Base-by-base conservation (phyloP, 2,113 vertebrate genomes). In the Rhinoptilus africanus region DNA sequence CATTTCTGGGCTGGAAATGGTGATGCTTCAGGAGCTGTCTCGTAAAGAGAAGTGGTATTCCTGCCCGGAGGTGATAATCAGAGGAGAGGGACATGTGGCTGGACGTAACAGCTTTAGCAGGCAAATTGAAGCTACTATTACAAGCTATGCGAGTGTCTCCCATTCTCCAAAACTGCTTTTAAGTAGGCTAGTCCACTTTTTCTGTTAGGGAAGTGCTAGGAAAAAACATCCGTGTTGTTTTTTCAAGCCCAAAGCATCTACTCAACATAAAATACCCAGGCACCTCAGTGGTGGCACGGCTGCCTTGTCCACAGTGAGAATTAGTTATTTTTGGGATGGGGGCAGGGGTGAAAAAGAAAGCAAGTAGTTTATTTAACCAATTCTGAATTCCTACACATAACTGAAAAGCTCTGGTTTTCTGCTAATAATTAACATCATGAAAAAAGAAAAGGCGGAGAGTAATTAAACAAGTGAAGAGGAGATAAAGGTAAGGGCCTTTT, bases 1-100 rank as follows among this genome's bases (percentile, higher is more conserved):
- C 2, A 1, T 53, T 51, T 16, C 39, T 69, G 12, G 14, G 23
- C 62, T 80, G 59, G 14, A 35, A 32, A 12, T 22, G 9, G 37
- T 24, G 35, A 8, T 69, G 43, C 62, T 88, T 82, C 41, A 63
- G 92, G 77, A 66, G 51, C 45, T 1, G 2, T 74, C 17, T 47
- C 0, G 0, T 45, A 14, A 39, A 45, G 0, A 0, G 4, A 72
- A 66, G 47, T 0, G 0, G 9, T 69, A 34, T 56, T 64, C 3
- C 27, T 37, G 27, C 15, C 43, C 7, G 2, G 6, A 41, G 41
- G 4, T 0, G 2, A 6, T 39, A 2, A 14, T 82, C 21, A 39
- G 39, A 43, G 45, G 51, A 62, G 14, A 64, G 23, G 9, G n/a
- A 12, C 0, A 0, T 4, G 21, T 39, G 64, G 16, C 34, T 48